Base-by-base conservation (phyloP, 2,797 vertebrate species). In the Poeciliopsis turneri region DNA sequence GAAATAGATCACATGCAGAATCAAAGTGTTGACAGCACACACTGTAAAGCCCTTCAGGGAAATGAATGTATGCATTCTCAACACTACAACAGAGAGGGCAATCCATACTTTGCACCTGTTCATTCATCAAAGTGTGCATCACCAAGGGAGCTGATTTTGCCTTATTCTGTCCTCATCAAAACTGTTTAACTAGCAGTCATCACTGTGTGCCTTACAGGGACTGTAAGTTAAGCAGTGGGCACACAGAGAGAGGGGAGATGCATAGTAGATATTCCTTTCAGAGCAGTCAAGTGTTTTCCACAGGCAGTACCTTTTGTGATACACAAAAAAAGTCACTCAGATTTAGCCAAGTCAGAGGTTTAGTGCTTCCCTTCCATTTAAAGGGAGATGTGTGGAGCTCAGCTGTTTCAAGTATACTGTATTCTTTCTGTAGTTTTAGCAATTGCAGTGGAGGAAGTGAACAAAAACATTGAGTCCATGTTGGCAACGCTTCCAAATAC, bases 41-140 rank as follows among this genome's bases (percentile, higher is more conserved):
- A 46, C 33, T 45, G 23, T 71, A 47, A 80, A 81, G 16, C 57
- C 57, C 83, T 75, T 41, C 12, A 4, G 78, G 76, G 64, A 86
- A 87, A 86, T 84, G 25, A 84, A 83, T 82, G 76, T 70, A 77
- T 86, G 76, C 81, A 76, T 72, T 88, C 86, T 78, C n/a, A 41
- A 85, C 53, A 47, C 68, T 68, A 43, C 78, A 78, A 89, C 81
- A 82, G 78, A 90, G 90, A 89, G 81, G 81, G 79, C 85, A 91
- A 91, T 93, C 88, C 85, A 90, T 90, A 88, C 82, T 80, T 80
- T 85, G 75, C 78, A 85, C 81, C 71, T 85, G 81, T 86, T 86
- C 88, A 89, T 93, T 91, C 87, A 93, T 93, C 88, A 90, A 89
- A 89, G 87, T 77, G 82, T 81, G 84, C 79, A 84, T 88, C 83